Evolutionary conservation across 1,140 invertebrate species (phyloP), one percentile per base, ranked within the genome.

Genomic region (Druon quercuslanigerum): DNA sequence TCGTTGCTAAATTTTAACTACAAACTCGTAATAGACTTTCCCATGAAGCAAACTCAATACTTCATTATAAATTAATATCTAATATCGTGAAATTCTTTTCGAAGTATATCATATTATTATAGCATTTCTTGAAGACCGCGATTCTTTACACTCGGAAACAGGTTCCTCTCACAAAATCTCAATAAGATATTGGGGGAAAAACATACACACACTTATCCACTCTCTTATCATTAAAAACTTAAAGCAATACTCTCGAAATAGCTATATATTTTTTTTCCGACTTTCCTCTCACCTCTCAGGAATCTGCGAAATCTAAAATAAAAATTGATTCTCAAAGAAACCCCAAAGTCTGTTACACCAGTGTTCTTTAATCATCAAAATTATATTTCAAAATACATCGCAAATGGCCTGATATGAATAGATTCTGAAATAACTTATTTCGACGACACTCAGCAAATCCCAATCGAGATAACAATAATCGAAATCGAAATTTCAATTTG

Each of bases 1-100:
- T 82, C 79, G 80, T 82, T 81, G 78, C 77, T 84, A 84, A 76
- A 84, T 25, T 81, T 72, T 79, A 82, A 82, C 80, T 78, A 84
- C 77, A 84, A 82, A 81, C 83, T 81, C 81, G 79, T 82, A 81
- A 83, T 79, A n/a, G 72, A 83, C 80, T 81, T 79, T 80, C 75
- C 52, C 50, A 73, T 73, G 78, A 83, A 83, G 82, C 81, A 83
- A 83, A 79, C 80, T 84, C 80, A 84, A 84, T 84, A 84, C 77
- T 81, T 80, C 79, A 79, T n/a, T 84, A 82, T 79, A 72, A 82
- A 84, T 84, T 84, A 82, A 82, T 80, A 80, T 84, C 79, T 82
- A 66, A 82, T 82, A 82, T 78, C 76, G 78, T 75, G 71, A 70
- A 54, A 75, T 74, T n/a, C 52, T 78, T 74, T 46, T 57, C 73